Evolutionary conservation across 2,888 invertebrate genomes (phyloP).

Genomic region (Sepioteuthis lessoniana): DNA sequence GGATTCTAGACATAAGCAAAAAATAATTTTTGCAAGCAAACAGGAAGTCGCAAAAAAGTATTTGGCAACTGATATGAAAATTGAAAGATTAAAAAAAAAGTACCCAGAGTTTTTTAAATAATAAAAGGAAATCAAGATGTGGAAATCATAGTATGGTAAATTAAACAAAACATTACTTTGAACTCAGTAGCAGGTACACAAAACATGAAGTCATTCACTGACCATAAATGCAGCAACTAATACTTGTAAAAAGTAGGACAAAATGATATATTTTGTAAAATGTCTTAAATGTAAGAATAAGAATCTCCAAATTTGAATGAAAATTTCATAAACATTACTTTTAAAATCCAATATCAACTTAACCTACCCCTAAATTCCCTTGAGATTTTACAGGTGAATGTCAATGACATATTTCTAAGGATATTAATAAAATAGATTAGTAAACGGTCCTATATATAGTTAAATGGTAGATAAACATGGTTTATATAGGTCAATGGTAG

Average conservation of each 20-base stretch:
- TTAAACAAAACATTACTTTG: neutral
- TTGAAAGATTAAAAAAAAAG: neutral
- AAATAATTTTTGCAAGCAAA: neutral
- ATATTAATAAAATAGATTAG: neutral
- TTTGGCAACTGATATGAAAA: constrained; percentile 25
- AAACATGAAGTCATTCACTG: neutral
- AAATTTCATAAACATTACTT: neutral
- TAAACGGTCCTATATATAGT: neutral
- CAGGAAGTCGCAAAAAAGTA: neutral
- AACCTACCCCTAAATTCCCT: no score
- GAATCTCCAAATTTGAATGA: no score
- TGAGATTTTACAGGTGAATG: no score
- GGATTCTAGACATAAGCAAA: neutral
- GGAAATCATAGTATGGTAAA: neutral
- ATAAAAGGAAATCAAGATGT: neutral
- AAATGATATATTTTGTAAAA: neutral
- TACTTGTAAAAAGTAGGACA: no score
- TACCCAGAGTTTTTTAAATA: neutral
- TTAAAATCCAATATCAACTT: neutral
- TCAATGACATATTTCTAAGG: neutral
- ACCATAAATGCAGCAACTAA: no score
- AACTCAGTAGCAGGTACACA: neutral
- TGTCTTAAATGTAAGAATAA: no score
- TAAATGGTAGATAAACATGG: no score
- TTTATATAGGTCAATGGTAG: neutral